phyloP scores from a whole-genome alignment of 2,888 invertebrate species.

The Morpho helenor region DNA sequence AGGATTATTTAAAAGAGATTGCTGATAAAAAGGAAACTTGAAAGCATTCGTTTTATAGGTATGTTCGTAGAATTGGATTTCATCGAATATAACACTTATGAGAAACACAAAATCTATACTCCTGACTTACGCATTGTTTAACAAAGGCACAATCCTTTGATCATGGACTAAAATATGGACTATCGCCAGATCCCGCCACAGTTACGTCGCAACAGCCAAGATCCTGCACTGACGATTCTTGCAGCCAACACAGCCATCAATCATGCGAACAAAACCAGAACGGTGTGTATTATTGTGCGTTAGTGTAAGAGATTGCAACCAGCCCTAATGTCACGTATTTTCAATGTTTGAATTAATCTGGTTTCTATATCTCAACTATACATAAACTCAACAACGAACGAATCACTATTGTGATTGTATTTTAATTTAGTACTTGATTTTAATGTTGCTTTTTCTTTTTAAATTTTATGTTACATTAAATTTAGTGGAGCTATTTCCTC shows the following conservation, averaged over 20 bases:
- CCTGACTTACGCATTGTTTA: too few species aligned
- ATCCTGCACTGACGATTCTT: slow-evolving; percentile 55
- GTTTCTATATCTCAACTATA: background rate
- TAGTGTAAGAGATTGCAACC: slow-evolving; percentile 11
- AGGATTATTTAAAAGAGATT: background rate
- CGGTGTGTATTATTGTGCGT: slow-evolving; percentile 50
- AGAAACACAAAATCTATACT: too few species aligned
- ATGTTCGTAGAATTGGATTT: background rate
- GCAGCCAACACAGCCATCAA: slow-evolving; percentile 61
- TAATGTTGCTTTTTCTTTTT: too few species aligned
- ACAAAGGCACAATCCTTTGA: too few species aligned
- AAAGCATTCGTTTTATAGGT: slow-evolving; percentile 1
- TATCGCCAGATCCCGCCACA: slow-evolving; percentile 56
- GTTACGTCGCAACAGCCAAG: slow-evolving; percentile 42
- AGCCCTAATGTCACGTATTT: slow-evolving; percentile 3
- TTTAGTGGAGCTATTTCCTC: too few species aligned
- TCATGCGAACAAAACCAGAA: slow-evolving; percentile 55
- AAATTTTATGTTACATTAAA: too few species aligned
- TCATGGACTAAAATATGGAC: slow-evolving; percentile 30
- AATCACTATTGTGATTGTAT: too few species aligned
- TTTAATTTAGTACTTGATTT: too few species aligned
- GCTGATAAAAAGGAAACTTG: background rate
- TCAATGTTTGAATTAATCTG: background rate
- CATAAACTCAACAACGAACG: too few species aligned
- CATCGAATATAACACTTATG: too few species aligned